Percentiles rank a stretch among this genome's conserved stretches.
Conservation (phyloP, 1,140 invertebrate genomes). For the Gryon sp. region DNA sequence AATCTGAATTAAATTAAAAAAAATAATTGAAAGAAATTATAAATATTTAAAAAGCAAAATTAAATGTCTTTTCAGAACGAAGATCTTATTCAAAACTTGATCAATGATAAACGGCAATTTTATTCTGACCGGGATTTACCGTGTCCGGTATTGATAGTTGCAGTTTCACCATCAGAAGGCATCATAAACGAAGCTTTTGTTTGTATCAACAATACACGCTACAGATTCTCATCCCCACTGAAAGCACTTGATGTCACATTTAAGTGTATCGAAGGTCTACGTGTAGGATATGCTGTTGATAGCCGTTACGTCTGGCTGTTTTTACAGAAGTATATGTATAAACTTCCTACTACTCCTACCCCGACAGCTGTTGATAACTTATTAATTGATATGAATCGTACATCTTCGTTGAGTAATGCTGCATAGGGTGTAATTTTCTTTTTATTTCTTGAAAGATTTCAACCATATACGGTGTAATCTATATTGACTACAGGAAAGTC, state of each 20-base stretch:
- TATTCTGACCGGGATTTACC: conserved; percentile 4
- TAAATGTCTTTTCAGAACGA: conserved; percentile 29
- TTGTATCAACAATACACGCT: conserved; percentile 1
- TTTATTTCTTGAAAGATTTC: no score
- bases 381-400: conserved; percentile 4
- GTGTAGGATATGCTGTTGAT: conserved; percentile 4
- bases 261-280: conserved; percentile 4
- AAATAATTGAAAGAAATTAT: no score
- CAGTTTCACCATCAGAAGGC: neutral
- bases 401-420: no score
- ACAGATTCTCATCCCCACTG: conserved; percentile 10
- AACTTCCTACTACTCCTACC: neutral
- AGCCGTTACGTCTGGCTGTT: conserved; percentile 11
- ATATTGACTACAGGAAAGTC: no score
- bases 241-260: conserved; percentile 21
- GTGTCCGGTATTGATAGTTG: conserved; percentile 15
- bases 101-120: conserved; percentile 10
- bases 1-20: no score
- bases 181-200: neutral
- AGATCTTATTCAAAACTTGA: conserved; percentile 2
- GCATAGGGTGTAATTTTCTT: no score
- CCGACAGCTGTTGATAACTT: neutral
- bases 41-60: no score
- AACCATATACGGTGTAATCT: no score
- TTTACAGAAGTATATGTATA: conserved; percentile 10